These are phyloP conservation scores for Anisognathus igniventris DNA, from an alignment of 2,797 vertebrate genomes.

Conservation along the genomic window DNA sequence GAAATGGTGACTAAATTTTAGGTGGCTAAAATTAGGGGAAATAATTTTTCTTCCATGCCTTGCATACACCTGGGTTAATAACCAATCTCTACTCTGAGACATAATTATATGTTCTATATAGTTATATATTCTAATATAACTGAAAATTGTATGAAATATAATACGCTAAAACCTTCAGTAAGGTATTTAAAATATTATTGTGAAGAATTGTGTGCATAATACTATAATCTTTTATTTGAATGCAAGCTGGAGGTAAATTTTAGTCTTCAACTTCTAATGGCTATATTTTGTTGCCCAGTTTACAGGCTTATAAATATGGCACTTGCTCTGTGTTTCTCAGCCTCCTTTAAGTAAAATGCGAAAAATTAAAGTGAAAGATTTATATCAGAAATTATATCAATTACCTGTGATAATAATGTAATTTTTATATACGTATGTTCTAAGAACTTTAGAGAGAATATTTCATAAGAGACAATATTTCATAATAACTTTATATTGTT, in stretches of 20 bases:
- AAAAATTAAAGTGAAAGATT: not conserved
- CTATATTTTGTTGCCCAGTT: not conserved
- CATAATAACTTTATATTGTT: too few relatives aligned
- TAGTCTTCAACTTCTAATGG: not conserved
- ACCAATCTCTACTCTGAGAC: not conserved
- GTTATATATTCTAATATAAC: not conserved
- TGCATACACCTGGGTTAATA: not conserved
- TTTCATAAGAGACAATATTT: not conserved
- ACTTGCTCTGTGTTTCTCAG: not conserved
- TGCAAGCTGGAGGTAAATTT: not conserved
- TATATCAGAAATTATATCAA: not conserved
- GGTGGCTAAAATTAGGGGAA: not conserved
- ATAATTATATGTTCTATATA: not conserved
- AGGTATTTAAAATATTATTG: not conserved
- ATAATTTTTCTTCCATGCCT: not conserved
- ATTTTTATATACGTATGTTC: not conserved
- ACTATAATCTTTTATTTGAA: not conserved
- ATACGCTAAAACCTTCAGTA: not conserved
- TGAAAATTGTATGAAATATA: not conserved
- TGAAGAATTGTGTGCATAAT: not conserved
- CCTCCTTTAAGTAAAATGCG: not conserved
- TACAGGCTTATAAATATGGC: not conserved
- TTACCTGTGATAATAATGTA: not conserved
- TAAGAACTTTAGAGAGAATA: not conserved
- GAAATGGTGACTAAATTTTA: not conserved